Base-by-base conservation (phyloP, 2,113 vertebrate genomes). In the Polypterus bichir region DNA sequence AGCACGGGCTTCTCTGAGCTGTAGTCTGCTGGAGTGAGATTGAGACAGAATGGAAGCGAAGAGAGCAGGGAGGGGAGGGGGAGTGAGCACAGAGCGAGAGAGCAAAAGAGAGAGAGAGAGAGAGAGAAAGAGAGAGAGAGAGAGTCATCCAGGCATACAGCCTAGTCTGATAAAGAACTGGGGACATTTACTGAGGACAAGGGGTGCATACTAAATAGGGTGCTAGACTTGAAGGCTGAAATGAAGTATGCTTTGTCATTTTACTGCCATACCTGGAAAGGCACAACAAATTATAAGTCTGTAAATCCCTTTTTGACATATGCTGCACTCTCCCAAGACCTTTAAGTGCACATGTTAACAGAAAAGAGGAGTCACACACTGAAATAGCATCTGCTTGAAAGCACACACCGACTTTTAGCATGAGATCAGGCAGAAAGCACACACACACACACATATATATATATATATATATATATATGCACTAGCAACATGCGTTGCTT, bases 191-290 rank as follows among this genome's bases (percentile, higher is more conserved):
- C 62, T 65, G 64, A 62, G 64, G 61, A 67, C 65, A 64, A 60
- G 57, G 63, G 63, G 48, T 60, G 71, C 65, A 75, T 73, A 69
- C 71, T 68, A 73, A 73, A 59, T 54, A 71, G 69, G 47, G 59
- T 8, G 9, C 68, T 56, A 49, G 9, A 48, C 60, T 67, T 60
- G 48, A 5, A 48, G 49, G n/a, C 57, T 62, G 65, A 67, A 67
- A 60, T 51, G 60, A 65, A 69, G 57, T 63, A 54, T 66, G 63
- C 60, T 55, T 49, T 69, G 57, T 71, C 70, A 62, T 44, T 59
- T 66, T 54, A 58, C 47, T 65, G 57, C 44, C 55, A 59, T 6
- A 56, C 54, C 59, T 63, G 62, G 49, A 62, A 62, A 9, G 56
- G 47, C 56, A 64, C 48, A 49, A 27, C 44, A 52, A 58, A 59